A percentile compares a stretch with the other conserved stretches of the same genome.
phyloP scores from a whole-genome alignment of 1,140 invertebrate species.

The Drosophila neocordata region DNA sequence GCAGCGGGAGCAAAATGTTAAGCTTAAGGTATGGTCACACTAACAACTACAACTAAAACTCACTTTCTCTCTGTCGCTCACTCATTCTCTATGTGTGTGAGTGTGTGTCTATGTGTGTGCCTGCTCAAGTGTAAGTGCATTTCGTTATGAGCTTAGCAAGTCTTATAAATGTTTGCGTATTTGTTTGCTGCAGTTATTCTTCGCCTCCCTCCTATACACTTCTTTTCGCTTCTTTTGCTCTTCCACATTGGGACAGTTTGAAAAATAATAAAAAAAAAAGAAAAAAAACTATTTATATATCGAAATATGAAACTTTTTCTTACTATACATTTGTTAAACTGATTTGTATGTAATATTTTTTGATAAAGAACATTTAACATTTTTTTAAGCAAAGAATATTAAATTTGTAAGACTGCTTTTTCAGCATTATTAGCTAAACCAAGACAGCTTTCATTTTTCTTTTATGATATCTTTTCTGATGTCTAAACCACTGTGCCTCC shows the following conservation, averaged over 20 bases:
- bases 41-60: constrained; percentile 1
- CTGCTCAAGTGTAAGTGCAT: constrained; percentile 71
- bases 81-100: constrained; percentile 6
- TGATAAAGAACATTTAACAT: no score
- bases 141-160: constrained; percentile 78
- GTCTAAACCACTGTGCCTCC: background rate
- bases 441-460: no score
- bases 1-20: constrained; percentile 4
- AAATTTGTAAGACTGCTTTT: no score
- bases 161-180: constrained; percentile 79
- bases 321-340: background rate
- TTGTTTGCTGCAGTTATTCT: constrained; percentile 47
- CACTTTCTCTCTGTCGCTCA: background rate
- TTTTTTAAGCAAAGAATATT: no score
- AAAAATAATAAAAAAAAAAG: no score
- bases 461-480: background rate
- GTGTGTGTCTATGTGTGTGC: constrained; percentile 20
- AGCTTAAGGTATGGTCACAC: constrained; percentile 34
- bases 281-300: background rate
- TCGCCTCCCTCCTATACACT: constrained; percentile 30
- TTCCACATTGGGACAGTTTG: background rate
- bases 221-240: constrained; percentile 11
- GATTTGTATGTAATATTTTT: no score
- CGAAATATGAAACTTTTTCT: background rate
- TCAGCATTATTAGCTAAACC: no score